Base-by-base conservation (phyloP, 2,113 vertebrate species). In the Halcyon senegalensis region DNA sequence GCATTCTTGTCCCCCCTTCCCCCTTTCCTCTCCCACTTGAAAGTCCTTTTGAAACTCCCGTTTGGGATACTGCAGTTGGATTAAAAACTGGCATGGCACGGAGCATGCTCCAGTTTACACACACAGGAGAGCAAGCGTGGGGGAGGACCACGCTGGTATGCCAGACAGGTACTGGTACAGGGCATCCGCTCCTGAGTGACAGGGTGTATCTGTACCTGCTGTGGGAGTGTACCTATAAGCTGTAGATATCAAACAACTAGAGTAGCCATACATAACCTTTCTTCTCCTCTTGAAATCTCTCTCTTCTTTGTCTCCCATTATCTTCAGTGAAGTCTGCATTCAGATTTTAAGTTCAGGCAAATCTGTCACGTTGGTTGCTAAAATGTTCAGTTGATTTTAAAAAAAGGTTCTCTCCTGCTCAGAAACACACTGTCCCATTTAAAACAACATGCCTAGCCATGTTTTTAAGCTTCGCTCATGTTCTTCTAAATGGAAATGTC, bases 401-500 rank as follows among this genome's bases (percentile, higher is more conserved):
- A 92, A 85, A 82, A 80, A 84, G 81, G 75, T 46, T 82, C 74
- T 84, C 55, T 94, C 27, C 66, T 91, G 73, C 80, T 91, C 69
- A 94, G 72, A 91, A 76, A 63, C 51, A 56, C 75, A 73, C 44
- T 1, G 0, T 79, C 77, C 92, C 74, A 48, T 63, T 94, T 94
- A 87, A 23, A 78, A 59, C 66, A 92, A 87, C 96, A 89, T 93
- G 94, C 89, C 92, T 84, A 75, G 92, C 95, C 96, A 95, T 72
- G 92, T 94, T 95, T 78, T 51, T 53, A 77, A 84, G 81, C 81
- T 90, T 78, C 3, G 1, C 82, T 97, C 76, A 8, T 91, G 90
- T 96, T 97, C 85, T 91, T 83, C 77, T 89, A 96, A 97, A 96
- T 93, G 91, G 94, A 94, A 96, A 96, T 95, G 89, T 95, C 94